Evolutionary conservation across 2,888 invertebrate genomes (phyloP), one percentile per base, ranked within the genome.

Genomic region (Chirona hameri): DNA sequence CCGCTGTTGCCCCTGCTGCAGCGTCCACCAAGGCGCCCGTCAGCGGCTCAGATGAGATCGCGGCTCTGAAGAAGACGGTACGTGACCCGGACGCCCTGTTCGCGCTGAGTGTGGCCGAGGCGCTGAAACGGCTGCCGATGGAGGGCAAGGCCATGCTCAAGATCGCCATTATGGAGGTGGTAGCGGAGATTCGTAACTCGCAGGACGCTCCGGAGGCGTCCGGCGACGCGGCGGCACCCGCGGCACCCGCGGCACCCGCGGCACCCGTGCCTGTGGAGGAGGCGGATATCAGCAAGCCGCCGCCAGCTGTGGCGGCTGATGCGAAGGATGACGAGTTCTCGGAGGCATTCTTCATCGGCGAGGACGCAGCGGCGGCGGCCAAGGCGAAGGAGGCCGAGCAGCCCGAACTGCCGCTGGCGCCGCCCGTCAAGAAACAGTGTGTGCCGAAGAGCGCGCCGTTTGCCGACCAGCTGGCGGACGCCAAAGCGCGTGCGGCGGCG

Each of bases 381-480:
- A 7, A 31, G n/a, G 10, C 27, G 72, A 31, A 15, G 15, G 72
- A 29, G 18, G 18, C 29, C 18, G 69, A 69, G 18, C 4, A 27
- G 27, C 27, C n/a, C 27, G 65, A 65, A n/a, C 65, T 10, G 76
- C 76, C 76, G 21, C 39, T 46, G 24, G 76, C 76, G 21, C 76
- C 76, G 76, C 76, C 76, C 46, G 76, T 76, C 24, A 76, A 76
- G 76, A 76, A 27, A 24, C 76, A 76, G 76, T 46, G 76, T 10
- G 76, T 76, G 76, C 27, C 76, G 24, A 39, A 31, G 39, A 46
- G 39, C 24, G 76, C 76, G 7, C 76, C 76, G 46, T 76, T 76
- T 39, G 46, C 18, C 21, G 76, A 39, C 2, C 76, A 76, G 46
- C 14, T 76, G 14, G 39, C 39, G 24, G 76, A 76, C 46, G 76